These are phyloP conservation scores for Meandrusa payeni DNA, from an alignment of 2,888 invertebrate species.

Conservation along the genomic window DNA sequence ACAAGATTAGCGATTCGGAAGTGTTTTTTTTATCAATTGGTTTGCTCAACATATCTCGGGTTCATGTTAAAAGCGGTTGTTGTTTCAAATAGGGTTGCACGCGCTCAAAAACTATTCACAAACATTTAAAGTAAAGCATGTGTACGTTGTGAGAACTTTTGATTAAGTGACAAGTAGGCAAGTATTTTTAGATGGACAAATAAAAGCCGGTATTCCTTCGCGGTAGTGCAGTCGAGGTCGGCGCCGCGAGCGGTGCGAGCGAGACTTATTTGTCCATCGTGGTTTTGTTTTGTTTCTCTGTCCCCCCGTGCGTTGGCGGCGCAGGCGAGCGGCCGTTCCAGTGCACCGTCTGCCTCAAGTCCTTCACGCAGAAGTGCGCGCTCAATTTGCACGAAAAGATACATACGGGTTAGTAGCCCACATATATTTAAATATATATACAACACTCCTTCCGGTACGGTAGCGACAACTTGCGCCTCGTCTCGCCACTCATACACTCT, in stretches of 20 bases:
- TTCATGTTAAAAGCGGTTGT: constrained; percentile 26
- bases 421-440: constrained; percentile 51
- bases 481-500: constrained; percentile 46
- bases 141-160: constrained; percentile 74
- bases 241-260: constrained; percentile 34
- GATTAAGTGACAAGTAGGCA: constrained; percentile 62
- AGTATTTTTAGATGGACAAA: constrained; percentile 76
- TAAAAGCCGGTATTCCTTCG: constrained; percentile 66
- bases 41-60: no score
- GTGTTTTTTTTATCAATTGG: constrained; percentile 36
- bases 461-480: constrained; percentile 55
- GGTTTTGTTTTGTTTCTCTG: constrained; percentile 81
- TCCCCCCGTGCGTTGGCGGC: constrained; percentile 69
- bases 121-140: constrained; percentile 74
- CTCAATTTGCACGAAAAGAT: constrained; percentile 83
- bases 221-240: constrained; percentile 49
- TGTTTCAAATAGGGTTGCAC: constrained; percentile 49
- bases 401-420: constrained; percentile 83
- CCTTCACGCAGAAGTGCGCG: constrained; percentile 83
- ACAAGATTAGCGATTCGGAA: constrained; percentile 55
- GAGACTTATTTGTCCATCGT: constrained; percentile 78
- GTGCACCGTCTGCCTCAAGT: constrained; percentile 83
- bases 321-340: constrained; percentile 82
- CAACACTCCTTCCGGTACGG: constrained; percentile 61
- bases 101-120: constrained; percentile 82